phyloP scores from a whole-genome alignment of 2,888 invertebrate genomes.

The Morpho achilles region DNA sequence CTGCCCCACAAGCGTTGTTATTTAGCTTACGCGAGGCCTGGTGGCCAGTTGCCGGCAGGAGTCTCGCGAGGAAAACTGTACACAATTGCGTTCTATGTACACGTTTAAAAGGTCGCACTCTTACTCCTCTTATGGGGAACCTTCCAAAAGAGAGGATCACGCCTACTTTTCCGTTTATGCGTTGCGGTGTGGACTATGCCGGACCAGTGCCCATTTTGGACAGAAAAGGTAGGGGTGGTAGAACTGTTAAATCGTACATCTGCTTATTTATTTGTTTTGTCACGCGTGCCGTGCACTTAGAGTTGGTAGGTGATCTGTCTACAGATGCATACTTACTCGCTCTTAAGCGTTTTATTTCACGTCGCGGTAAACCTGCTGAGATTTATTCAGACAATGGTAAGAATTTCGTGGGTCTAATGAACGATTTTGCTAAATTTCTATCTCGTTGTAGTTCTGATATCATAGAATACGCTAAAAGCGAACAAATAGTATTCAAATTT shows the following conservation, averaged over 20 bases:
- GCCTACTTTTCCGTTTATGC: slow-evolving; percentile 26
- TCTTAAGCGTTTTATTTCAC: slow-evolving; percentile 29
- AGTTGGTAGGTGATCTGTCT: too few species aligned
- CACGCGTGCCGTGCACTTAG: slow-evolving; percentile 29
- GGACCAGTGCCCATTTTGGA: slow-evolving; percentile 30
- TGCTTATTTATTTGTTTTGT: slow-evolving; percentile 31
- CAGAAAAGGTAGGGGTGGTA: slow-evolving; percentile 28
- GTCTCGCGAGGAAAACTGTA: slow-evolving; percentile 19
- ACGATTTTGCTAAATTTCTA: slow-evolving; percentile 26
- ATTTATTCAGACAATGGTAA: slow-evolving; percentile 31
- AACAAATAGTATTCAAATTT: background rate
- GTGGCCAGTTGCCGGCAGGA: slow-evolving; percentile 26
- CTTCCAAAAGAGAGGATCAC: slow-evolving; percentile 26
- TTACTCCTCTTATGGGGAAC: slow-evolving; percentile 17
- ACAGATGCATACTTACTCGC: slow-evolving; percentile 26
- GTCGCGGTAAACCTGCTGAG: slow-evolving; percentile 28
- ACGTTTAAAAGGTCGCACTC: slow-evolving; percentile 18
- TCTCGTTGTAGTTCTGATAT: slow-evolving; percentile 6
- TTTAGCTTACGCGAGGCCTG: slow-evolving; percentile 17
- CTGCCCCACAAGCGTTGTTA: slow-evolving; percentile 23
- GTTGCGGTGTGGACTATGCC: slow-evolving; percentile 30
- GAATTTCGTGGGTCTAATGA: slow-evolving; percentile 26
- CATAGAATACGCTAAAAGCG: slow-evolving; percentile 11
- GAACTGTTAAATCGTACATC: slow-evolving; percentile 26
- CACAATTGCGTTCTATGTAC: slow-evolving; percentile 20